Evolutionary conservation across 2,888 invertebrate genomes (phyloP).

Genomic region (Thumatha senex): DNA sequence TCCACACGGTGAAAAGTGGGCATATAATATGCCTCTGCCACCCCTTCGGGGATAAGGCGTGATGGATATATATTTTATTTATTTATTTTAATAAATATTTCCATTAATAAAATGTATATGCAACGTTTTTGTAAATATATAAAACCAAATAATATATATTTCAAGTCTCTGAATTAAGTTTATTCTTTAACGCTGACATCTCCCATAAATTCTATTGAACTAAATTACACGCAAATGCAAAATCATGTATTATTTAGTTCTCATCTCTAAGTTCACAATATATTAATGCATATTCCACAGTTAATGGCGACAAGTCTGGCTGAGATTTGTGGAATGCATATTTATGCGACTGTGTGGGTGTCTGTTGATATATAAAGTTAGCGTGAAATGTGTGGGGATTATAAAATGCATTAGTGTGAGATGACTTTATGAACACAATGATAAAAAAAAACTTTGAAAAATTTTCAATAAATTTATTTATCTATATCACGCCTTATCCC

Average conservation of each 20-base stretch:
- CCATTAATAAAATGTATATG: too few relatives aligned
- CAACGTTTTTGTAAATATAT: too few relatives aligned
- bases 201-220: not conserved
- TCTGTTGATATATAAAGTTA: constrained; percentile 1
- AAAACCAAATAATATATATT: too few relatives aligned
- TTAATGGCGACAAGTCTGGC: constrained; percentile 46
- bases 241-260: not conserved
- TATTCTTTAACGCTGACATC: too few relatives aligned
- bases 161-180: too few relatives aligned
- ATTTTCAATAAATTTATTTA: too few relatives aligned
- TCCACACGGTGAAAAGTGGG: too few relatives aligned
- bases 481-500: too few relatives aligned
- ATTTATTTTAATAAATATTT: too few relatives aligned
- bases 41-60: too few relatives aligned
- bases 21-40: too few relatives aligned
- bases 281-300: constrained; percentile 51
- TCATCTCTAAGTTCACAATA: constrained; percentile 8
- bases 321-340: constrained; percentile 62
- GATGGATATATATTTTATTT: too few relatives aligned
- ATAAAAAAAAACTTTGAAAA: not conserved
- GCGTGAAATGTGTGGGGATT: constrained; percentile 6
- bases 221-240: not conserved
- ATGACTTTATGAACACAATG: not conserved
- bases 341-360: constrained; percentile 55
- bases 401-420: not conserved